Evolutionary conservation across 2,797 vertebrate genomes (phyloP).

Genomic region (Peromyscus eremicus): DNA sequence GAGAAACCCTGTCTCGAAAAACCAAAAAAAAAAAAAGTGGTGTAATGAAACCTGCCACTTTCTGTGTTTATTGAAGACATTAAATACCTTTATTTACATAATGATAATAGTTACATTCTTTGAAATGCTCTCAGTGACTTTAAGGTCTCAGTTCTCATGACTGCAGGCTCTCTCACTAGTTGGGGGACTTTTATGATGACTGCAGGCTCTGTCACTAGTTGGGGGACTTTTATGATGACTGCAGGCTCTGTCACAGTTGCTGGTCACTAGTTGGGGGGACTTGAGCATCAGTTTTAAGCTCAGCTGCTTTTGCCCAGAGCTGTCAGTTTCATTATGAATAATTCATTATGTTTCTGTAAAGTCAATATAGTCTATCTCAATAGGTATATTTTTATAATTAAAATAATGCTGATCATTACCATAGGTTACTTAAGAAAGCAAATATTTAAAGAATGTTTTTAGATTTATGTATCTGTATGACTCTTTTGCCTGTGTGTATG

Average conservation of each 20-base stretch:
- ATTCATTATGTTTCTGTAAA: neutral
- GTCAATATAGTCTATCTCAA: neutral
- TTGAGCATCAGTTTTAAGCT: neutral
- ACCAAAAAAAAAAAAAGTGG: too few species aligned
- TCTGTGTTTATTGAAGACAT: neutral
- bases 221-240: neutral
- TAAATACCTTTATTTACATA: neutral
- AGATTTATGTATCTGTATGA: neutral
- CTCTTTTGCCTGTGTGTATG: neutral
- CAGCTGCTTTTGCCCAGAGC: neutral
- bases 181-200: neutral
- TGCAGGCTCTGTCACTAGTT: neutral
- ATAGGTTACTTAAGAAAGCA: neutral
- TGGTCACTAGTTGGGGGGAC: neutral
- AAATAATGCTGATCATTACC: neutral
- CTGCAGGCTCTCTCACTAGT: neutral
- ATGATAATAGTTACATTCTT: neutral
- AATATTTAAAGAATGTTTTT: neutral
- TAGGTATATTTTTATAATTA: neutral
- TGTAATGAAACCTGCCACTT: neutral
- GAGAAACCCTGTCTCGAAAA: too few species aligned
- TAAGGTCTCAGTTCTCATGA: neutral
- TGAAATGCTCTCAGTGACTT: neutral
- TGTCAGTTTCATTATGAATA: neutral
- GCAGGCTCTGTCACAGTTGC: neutral